Conservation (phyloP, 2,797 vertebrate species). For the Lepus townsendii region DNA sequence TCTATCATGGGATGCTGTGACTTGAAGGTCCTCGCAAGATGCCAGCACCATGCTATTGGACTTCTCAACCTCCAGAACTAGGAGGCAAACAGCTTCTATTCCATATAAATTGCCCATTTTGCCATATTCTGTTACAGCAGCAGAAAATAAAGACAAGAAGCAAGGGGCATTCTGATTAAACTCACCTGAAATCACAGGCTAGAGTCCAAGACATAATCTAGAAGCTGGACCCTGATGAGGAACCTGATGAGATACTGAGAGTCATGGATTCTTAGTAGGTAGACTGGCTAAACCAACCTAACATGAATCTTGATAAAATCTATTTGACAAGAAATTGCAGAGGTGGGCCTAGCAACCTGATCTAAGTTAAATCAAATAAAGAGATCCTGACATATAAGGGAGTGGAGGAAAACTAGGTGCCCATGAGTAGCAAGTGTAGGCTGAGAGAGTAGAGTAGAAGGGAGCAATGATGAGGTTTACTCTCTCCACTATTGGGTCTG, state of each 20-base stretch:
- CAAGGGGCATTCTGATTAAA: background rate
- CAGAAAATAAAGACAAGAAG: background rate
- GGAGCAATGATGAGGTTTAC: background rate
- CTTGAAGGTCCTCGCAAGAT: background rate
- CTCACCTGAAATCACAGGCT: background rate
- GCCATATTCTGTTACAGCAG: background rate
- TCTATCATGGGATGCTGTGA: background rate
- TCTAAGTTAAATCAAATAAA: background rate
- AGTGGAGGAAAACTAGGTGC: accelerated
- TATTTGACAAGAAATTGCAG: background rate
- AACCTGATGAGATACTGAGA: too few species aligned
- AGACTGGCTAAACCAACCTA: background rate
- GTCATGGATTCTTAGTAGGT: background rate
- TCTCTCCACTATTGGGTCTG: background rate
- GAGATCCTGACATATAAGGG: background rate
- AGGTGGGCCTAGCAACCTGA: background rate
- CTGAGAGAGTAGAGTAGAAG: background rate
- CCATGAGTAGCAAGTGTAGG: accelerated
- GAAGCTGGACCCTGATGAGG: background rate
- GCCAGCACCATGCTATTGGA: background rate
- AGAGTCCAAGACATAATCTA: too few species aligned
- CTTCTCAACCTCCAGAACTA: background rate
- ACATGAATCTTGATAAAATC: background rate
- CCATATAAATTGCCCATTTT: background rate
- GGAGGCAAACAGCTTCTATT: background rate